Conservation (phyloP, 2,797 vertebrate species). For the Poeciliopsis turneri region DNA sequence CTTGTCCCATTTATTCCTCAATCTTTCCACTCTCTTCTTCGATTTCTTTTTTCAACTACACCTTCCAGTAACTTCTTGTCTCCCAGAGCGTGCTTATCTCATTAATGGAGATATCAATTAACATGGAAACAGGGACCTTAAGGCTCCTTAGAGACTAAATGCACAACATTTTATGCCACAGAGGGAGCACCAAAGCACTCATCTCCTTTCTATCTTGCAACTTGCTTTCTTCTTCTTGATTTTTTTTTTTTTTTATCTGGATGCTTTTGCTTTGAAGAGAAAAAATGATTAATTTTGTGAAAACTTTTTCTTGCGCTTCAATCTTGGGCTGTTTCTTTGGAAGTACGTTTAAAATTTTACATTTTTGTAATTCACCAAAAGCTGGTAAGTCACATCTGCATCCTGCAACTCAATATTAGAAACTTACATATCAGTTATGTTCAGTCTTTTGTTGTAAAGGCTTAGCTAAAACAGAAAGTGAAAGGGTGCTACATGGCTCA, state of each 20-base stretch:
- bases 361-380: slow-evolving; percentile 41
- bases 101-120: slow-evolving; percentile 78
- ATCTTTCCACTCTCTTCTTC: slow-evolving; percentile 11
- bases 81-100: slow-evolving; percentile 62
- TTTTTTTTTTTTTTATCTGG: slow-evolving; percentile 24
- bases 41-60: slow-evolving; percentile 23
- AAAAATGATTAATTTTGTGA: slow-evolving; percentile 43
- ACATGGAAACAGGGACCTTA: slow-evolving; percentile 64
- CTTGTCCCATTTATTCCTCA: slow-evolving; percentile 7
- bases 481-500: neutral
- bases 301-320: slow-evolving; percentile 21
- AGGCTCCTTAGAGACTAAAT: slow-evolving; percentile 65
- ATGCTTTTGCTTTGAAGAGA: slow-evolving; percentile 31
- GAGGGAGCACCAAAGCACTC: slow-evolving; percentile 46
- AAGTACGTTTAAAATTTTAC: slow-evolving; percentile 38
- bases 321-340: slow-evolving; percentile 46
- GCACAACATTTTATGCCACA: slow-evolving; percentile 59
- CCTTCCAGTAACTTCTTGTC: slow-evolving; percentile 53
- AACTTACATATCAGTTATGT: slow-evolving; percentile 28
- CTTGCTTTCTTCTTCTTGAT: slow-evolving; percentile 27
- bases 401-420: slow-evolving; percentile 20
- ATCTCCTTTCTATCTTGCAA: slow-evolving; percentile 31
- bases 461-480: neutral
- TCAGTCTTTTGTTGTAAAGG: slow-evolving; percentile 25
- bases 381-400: slow-evolving; percentile 24